Percentiles rank a stretch among this genome's conserved stretches.
phyloP scores from a whole-genome alignment of 2,888 invertebrate genomes.

The Lasioglossum zephyrum region DNA sequence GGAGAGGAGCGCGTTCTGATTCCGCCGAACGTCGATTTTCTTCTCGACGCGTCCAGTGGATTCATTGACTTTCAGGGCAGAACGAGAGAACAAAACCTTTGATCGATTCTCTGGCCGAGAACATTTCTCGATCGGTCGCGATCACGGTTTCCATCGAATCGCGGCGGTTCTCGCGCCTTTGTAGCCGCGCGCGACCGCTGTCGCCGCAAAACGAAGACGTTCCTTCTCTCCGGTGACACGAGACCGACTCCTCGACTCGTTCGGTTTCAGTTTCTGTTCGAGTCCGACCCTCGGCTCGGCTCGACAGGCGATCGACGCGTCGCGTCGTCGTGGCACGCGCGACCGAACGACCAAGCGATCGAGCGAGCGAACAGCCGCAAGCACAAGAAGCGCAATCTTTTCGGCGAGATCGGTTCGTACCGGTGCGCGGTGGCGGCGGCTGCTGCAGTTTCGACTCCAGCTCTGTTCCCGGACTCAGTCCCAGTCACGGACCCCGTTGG shows the following conservation, averaged over 20 bases:
- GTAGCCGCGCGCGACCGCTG: constrained; percentile 15
- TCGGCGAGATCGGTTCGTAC: constrained; percentile 49
- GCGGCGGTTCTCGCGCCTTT: constrained; percentile 20
- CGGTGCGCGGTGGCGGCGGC: background rate
- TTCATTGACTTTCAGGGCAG: background rate
- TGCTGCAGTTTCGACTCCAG: background rate
- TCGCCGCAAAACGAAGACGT: constrained; percentile 41
- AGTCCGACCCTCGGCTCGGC: background rate
- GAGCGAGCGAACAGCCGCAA: constrained; percentile 8
- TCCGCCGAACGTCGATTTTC: background rate
- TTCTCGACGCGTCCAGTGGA: background rate
- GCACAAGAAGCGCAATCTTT: constrained; percentile 54
- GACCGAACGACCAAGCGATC: constrained; percentile 40
- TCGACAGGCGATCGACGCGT: constrained; percentile 59
- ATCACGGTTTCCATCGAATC: constrained; percentile 31
- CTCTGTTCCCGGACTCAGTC: constrained; percentile 2
- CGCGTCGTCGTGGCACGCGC: constrained; percentile 34
- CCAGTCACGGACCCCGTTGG: constrained; percentile 1
- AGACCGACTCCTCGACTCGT: constrained; percentile 11
- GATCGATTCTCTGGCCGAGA: constrained; percentile 25
- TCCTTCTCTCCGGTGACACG: constrained; percentile 8
- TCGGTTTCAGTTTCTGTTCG: constrained; percentile 28
- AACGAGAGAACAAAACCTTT: constrained; percentile 36
- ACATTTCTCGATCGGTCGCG: constrained; percentile 26
- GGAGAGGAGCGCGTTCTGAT: background rate